Conservation (phyloP, 2,888 invertebrate genomes). For the Tetropium fuscum region DNA sequence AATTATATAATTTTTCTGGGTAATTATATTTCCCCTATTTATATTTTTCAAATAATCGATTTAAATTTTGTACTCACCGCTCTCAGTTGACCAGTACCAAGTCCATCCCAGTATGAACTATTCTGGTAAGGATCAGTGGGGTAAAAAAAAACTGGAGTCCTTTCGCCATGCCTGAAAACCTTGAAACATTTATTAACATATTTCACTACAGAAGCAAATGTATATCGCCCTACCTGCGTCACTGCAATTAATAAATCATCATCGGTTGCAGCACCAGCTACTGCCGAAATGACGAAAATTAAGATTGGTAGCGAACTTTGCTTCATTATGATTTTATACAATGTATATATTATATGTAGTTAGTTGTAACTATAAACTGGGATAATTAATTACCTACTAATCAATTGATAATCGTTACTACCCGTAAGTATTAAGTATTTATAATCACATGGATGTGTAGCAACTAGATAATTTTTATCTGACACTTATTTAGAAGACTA, state of each 20-base stretch:
- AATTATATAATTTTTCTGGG: too few relatives aligned
- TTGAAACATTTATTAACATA: not conserved
- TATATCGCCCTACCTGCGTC: slow-evolving; percentile 5
- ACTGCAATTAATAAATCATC: slow-evolving; percentile 16
- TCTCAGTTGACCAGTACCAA: slow-evolving; percentile 25
- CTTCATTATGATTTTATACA: not conserved
- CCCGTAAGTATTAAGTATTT: too few relatives aligned
- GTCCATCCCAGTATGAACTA: slow-evolving; percentile 25
- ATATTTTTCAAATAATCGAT: too few relatives aligned
- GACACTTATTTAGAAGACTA: too few relatives aligned
- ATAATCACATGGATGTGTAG: too few relatives aligned
- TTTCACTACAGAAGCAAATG: not conserved
- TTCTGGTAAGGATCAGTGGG: slow-evolving; percentile 26
- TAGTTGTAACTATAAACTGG: too few relatives aligned
- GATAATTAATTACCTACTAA: too few relatives aligned
- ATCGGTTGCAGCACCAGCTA: not conserved
- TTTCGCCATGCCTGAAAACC: slow-evolving; percentile 31
- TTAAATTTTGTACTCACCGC: slow-evolving; percentile 16
- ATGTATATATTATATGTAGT: too few relatives aligned
- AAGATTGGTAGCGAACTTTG: not conserved
- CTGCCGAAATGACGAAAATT: not conserved
- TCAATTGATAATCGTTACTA: too few relatives aligned
- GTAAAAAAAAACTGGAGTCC: slow-evolving; percentile 27
- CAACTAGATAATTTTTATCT: too few relatives aligned
- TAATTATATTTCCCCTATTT: too few relatives aligned